phyloP scores from a whole-genome alignment of 2,888 invertebrate species.

The Cerceris rybyensis region DNA sequence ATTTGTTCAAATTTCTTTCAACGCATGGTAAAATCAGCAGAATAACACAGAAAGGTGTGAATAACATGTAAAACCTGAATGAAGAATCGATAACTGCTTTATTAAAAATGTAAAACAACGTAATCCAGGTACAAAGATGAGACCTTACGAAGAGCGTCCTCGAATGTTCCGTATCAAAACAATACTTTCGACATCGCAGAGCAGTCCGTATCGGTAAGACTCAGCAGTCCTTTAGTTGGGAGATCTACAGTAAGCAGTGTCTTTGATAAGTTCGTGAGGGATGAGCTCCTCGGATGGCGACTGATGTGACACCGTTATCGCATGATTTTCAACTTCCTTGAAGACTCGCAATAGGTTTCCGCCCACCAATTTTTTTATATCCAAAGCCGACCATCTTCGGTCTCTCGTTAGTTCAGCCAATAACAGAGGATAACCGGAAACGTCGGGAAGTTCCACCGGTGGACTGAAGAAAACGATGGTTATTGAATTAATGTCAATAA shows the following conservation, averaged over 20 bases:
- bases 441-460: slow-evolving; percentile 83
- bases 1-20: neutral
- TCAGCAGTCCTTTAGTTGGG: slow-evolving; percentile 70
- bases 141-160: slow-evolving; percentile 23
- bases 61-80: neutral
- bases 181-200: slow-evolving; percentile 3
- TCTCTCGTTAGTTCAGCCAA: slow-evolving; percentile 85
- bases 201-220: neutral
- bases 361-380: slow-evolving; percentile 85
- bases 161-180: slow-evolving; percentile 17
- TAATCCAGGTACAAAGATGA: slow-evolving; percentile 62
- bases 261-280: slow-evolving; percentile 83
- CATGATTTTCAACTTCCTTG: slow-evolving; percentile 82
- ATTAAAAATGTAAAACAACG: slow-evolving; percentile 62
- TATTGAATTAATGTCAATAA: neutral
- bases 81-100: slow-evolving; percentile 38
- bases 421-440: slow-evolving; percentile 84
- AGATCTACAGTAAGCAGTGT: slow-evolving; percentile 84
- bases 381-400: slow-evolving; percentile 84
- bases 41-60: neutral
- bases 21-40: neutral
- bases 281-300: slow-evolving; percentile 84
- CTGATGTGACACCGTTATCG: slow-evolving; percentile 79
- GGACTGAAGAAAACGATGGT: slow-evolving; percentile 75
- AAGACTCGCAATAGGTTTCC: slow-evolving; percentile 84